Percentiles rank a stretch among this genome's conserved stretches.
phyloP scores from a whole-genome alignment of 2,797 vertebrate species.

The Astyanax mexicanus region DNA sequence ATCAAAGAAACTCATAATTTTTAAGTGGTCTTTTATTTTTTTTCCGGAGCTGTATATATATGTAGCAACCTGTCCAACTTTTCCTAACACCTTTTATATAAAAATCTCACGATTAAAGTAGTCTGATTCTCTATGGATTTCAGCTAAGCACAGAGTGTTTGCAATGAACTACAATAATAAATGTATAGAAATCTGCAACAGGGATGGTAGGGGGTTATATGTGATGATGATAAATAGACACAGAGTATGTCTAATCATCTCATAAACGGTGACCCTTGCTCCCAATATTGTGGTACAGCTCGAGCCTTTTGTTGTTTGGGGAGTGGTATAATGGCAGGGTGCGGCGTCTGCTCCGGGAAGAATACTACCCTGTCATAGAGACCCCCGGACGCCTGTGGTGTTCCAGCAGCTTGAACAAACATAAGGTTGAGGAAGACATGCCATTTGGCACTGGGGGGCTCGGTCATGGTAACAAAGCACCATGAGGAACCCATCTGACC shows the following conservation, averaged over 20 bases:
- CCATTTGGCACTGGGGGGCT: slow-evolving; percentile 62
- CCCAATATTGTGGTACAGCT: slow-evolving; percentile 38
- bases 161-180: neutral
- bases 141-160: neutral
- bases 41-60: too few species aligned
- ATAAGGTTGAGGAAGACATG: slow-evolving; percentile 55
- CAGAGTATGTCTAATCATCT: slow-evolving; percentile 37
- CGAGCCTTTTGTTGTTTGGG: slow-evolving; percentile 61
- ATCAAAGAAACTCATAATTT: too few species aligned
- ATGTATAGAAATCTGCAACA: too few species aligned
- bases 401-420: slow-evolving; percentile 64
- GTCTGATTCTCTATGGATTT: neutral
- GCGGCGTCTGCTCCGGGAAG: slow-evolving; percentile 63
- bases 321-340: slow-evolving; percentile 59
- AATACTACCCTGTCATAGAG: slow-evolving; percentile 70
- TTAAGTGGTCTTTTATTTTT: too few species aligned
- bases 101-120: neutral
- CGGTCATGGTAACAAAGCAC: slow-evolving; percentile 65
- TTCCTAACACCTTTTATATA: neutral
- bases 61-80: neutral
- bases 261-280: slow-evolving; percentile 41
- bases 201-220: neutral
- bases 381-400: slow-evolving; percentile 62
- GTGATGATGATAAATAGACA: neutral
- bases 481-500: slow-evolving; percentile 44